phyloP scores from a whole-genome alignment of 1,140 invertebrate species.

The Monochamus saltuarius region DNA sequence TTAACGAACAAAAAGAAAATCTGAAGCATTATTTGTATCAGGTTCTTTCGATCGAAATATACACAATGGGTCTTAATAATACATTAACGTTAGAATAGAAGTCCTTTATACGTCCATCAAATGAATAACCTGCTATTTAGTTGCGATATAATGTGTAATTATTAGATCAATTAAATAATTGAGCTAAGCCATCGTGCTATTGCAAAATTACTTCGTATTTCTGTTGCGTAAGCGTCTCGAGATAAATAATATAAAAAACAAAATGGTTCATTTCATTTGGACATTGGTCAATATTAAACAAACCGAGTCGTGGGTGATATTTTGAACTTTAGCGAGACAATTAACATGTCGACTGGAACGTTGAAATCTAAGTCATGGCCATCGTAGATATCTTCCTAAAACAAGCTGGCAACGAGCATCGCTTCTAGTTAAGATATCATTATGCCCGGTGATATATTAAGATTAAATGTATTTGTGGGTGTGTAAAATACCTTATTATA shows the following conservation, averaged over 20 bases:
- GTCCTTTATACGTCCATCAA: constrained; percentile 1
- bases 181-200: constrained; percentile 12
- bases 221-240: constrained; percentile 20
- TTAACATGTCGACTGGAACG: constrained; percentile 23
- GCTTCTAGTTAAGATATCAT: constrained; percentile 28
- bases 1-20: no score
- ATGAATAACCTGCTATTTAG: neutral
- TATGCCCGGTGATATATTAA: constrained; percentile 15
- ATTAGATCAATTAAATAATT: constrained; percentile 8
- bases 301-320: constrained; percentile 40
- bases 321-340: constrained; percentile 25
- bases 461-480: constrained; percentile 22
- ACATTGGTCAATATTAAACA: constrained; percentile 27
- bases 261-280: constrained; percentile 38
- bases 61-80: neutral
- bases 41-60: no score
- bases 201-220: constrained; percentile 26
- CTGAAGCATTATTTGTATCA: no score
- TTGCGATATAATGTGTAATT: neutral
- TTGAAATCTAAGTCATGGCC: constrained; percentile 27
- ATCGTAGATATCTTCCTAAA: constrained; percentile 16
- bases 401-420: constrained; percentile 4
- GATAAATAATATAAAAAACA: constrained; percentile 24
- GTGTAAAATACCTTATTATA: constrained; percentile 30
- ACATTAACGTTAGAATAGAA: constrained; percentile 9